Evolutionary conservation across 2,113 vertebrate genomes (phyloP).

Genomic region (Porphyrio hochstetteri): DNA sequence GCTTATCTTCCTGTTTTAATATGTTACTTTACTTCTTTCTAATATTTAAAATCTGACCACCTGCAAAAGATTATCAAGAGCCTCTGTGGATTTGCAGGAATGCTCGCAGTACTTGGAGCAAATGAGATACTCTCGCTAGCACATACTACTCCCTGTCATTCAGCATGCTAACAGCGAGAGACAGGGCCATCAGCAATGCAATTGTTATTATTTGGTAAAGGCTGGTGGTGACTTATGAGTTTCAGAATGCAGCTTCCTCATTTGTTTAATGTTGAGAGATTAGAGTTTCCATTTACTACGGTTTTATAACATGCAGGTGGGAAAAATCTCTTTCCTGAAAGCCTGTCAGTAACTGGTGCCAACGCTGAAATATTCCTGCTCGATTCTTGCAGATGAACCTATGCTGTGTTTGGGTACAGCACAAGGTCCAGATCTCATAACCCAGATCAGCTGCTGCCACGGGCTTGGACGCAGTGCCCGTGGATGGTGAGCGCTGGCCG

Average conservation of each 20-base stretch:
- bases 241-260: constrained; percentile 52
- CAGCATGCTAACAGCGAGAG: background rate
- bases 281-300: constrained; percentile 47
- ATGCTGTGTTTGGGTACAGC: background rate
- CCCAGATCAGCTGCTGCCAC: background rate
- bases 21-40: constrained; percentile 17
- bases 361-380: constrained; percentile 14
- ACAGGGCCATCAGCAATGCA: background rate
- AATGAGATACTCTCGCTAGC: constrained; percentile 11
- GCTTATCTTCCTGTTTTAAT: constrained; percentile 54
- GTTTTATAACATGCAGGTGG: constrained; percentile 65
- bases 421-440: background rate
- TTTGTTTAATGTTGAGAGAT: constrained; percentile 60
- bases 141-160: constrained; percentile 20
- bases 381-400: background rate
- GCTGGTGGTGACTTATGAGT: constrained; percentile 57
- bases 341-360: background rate
- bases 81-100: constrained; percentile 52
- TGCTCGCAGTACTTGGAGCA: constrained; percentile 29
- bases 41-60: constrained; percentile 60
- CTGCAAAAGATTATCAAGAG: constrained; percentile 54
- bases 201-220: constrained; percentile 61
- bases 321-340: constrained; percentile 30
- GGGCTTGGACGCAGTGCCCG: accelerated
- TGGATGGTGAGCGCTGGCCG: accelerated